Base-by-base conservation (phyloP, 2,888 invertebrate species). In the Agrochola circellaris region DNA sequence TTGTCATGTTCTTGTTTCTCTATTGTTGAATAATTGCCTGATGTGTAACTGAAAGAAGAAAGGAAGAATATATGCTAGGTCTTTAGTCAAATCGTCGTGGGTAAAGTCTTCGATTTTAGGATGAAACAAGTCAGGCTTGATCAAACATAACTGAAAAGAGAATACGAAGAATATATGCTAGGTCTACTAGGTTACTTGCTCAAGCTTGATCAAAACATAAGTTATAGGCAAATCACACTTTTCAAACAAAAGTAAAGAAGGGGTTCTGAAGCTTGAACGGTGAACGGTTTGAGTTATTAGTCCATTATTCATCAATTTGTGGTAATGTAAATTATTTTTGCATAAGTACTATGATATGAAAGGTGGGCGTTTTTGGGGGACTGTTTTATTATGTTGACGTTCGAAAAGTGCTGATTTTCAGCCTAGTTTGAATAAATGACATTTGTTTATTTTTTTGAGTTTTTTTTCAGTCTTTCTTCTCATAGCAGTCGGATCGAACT, bases 1-100 rank as follows among this genome's bases (percentile, higher is more conserved):
- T 56, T 91, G 58, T 64, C 94, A 79, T 38, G 86, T 62, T 73
- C 89, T 91, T 73, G 92, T 92, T 54, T 91, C 86, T 84, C 91
- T 87, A 15, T 81, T 0, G 84, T 84, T 38, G 84, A 84, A 56
- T 70, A 64, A 69, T 84, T 78, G 9, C 73, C 78, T 87, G 81
- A 88, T 91, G 87, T 34, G 90, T 87, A 66, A 80, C 87, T 65
- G 88, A 88, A 73, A 42, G 38, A 34, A 34, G 34, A 34, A 34
- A 34, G 34, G 42, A 42, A 45, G 45, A 20, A 20, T 58, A 1
- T 34, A 60, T 6, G 9, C 20, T 6, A 20, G 13, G 45, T 69
- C 15, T 45, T 0, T 1, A 73, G 26, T 26, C 15, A 26, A 58
- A 58, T 26, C n/a, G 5, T n/a, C n/a, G 15, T 30, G 7, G 0